Percentiles rank a stretch among this genome's conserved stretches.
These are phyloP conservation scores for Acronicta psi DNA, from an alignment of 2,888 invertebrate species.

Conservation along the genomic window DNA sequence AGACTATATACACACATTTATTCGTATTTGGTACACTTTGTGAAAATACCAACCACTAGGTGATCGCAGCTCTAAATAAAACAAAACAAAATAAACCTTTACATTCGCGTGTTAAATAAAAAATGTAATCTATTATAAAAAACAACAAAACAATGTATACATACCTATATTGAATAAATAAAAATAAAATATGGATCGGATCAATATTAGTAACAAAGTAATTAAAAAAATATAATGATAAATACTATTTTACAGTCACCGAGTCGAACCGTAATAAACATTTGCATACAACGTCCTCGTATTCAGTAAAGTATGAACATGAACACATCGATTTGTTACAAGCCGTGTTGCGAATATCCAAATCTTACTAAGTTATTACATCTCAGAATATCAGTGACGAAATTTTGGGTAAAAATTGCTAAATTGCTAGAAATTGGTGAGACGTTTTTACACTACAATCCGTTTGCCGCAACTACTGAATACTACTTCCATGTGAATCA, in stretches of 20 bases:
- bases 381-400: conserved; percentile 1
- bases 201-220: conserved; percentile 34
- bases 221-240: conserved; percentile 14
- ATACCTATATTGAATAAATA: conserved; percentile 27
- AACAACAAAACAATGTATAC: conserved; percentile 50
- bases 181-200: conserved; percentile 49
- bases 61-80: conserved; percentile 67
- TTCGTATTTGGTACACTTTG: conserved; percentile 78
- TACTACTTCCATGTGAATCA: conserved; percentile 36
- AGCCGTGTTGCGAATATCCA: conserved; percentile 7
- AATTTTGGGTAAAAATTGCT: neutral
- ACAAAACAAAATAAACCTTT: conserved; percentile 60
- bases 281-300: conserved; percentile 7
- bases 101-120: conserved; percentile 47
- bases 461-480: conserved; percentile 42
- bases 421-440: too few relatives aligned
- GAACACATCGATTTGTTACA: conserved; percentile 35
- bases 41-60: conserved; percentile 71
- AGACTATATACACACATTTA: conserved; percentile 83
- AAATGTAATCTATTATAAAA: conserved; percentile 51
- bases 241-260: conserved; percentile 39
- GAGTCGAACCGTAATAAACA: conserved; percentile 26
- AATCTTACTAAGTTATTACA: conserved; percentile 4
- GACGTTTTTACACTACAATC: conserved; percentile 23
- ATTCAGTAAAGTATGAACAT: conserved; percentile 35